Percentiles rank a stretch among this genome's conserved stretches.
These are phyloP conservation scores for Microplitis mediator DNA, from an alignment of 1,140 invertebrate species.

Conservation along the genomic window DNA sequence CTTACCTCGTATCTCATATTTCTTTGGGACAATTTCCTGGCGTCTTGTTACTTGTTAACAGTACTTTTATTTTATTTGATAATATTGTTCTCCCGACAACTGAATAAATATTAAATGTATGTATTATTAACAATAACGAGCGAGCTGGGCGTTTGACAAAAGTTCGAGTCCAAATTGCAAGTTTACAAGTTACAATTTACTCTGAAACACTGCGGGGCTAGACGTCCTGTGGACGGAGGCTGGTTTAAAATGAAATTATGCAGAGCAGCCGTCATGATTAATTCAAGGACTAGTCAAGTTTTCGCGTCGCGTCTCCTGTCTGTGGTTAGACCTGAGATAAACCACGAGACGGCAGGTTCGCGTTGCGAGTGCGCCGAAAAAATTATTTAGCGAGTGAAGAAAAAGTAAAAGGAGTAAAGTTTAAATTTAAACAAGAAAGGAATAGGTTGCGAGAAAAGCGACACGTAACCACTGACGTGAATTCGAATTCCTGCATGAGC, in stretches of 20 bases:
- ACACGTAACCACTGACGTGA: constrained; percentile 16
- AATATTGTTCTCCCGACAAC: neutral
- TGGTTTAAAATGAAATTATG: constrained; percentile 8
- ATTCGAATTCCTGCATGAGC: constrained; percentile 14
- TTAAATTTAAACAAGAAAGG: neutral
- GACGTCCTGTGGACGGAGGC: neutral
- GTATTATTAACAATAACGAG: neutral
- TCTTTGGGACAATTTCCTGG: neutral
- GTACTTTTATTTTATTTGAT: neutral
- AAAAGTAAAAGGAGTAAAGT: neutral
- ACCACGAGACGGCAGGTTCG: neutral
- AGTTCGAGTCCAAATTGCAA: neutral
- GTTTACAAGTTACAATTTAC: constrained; percentile 15
- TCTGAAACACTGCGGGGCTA: neutral
- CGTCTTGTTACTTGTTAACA: too few species aligned
- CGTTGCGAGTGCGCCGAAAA: neutral
- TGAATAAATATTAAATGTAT: neutral
- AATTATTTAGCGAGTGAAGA: neutral
- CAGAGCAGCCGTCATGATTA: constrained; percentile 15
- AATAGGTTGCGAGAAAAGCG: neutral
- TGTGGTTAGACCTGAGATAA: neutral
- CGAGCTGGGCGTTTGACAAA: neutral
- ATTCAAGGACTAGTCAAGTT: constrained; percentile 17
- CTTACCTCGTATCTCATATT: neutral
- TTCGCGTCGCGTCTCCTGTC: neutral